phyloP scores from a whole-genome alignment of 2,113 vertebrate species.

The Uropsilus gracilis region DNA sequence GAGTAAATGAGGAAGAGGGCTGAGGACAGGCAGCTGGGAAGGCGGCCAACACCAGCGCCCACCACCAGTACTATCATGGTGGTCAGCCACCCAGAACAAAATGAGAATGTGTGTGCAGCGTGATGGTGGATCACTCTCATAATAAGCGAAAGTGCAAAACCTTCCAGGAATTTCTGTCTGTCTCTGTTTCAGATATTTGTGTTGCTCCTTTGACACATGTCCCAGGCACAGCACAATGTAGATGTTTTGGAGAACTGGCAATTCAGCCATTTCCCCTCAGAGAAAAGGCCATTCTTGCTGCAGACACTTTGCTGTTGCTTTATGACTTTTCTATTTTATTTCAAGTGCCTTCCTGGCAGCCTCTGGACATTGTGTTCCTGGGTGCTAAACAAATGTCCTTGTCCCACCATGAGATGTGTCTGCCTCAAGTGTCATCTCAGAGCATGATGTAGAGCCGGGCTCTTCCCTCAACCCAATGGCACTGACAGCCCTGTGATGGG shows the following conservation, averaged over 20 bases:
- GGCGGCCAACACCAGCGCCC: neutral
- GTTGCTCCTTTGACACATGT: constrained; percentile 47
- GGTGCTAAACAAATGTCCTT: constrained; percentile 40
- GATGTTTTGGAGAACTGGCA: constrained; percentile 19
- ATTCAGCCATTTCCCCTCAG: neutral
- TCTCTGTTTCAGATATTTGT: constrained; percentile 25
- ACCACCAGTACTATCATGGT: neutral
- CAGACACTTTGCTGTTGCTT: neutral
- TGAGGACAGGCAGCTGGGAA: neutral
- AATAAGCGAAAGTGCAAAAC: neutral
- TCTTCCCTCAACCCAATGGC: neutral
- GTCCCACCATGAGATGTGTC: neutral
- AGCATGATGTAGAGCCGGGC: neutral
- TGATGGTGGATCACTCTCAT: neutral
- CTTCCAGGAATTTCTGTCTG: constrained; percentile 50
- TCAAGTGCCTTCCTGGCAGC: neutral
- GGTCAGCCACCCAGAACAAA: neutral
- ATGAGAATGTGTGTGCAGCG: rapidly evolving
- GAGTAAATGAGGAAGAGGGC: neutral
- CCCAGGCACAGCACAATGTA: neutral
- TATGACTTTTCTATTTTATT: constrained; percentile 16
- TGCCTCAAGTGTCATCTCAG: neutral
- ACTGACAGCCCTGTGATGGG: neutral
- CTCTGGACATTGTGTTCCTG: neutral
- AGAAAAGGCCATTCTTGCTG: neutral